A percentile compares a stretch with the other conserved stretches of the same genome.
phyloP scores from a whole-genome alignment of 2,113 vertebrate species.

The Alligator sinensis region DNA sequence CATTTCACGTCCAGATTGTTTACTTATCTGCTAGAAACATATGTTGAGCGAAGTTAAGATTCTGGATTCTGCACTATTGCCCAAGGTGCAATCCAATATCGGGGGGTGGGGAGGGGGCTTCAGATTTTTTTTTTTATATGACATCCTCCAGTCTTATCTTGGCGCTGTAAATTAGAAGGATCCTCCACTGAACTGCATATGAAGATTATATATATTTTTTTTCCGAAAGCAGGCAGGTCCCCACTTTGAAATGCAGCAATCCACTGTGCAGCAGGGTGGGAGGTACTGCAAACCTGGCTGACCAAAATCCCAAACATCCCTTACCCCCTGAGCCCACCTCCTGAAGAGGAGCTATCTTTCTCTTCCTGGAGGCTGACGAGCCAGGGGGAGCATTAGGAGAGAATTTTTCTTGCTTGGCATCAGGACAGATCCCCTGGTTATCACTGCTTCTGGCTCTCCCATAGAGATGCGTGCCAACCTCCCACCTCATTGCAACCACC shows the following conservation, averaged over 20 bases:
- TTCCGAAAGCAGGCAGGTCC: slow-evolving; percentile 88
- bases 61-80: slow-evolving; percentile 96
- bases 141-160: slow-evolving; percentile 95
- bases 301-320: no score
- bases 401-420: neutral
- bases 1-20: slow-evolving; percentile 99
- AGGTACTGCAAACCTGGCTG: neutral
- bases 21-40: slow-evolving; percentile 99
- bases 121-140: slow-evolving; percentile 86
- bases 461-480: neutral
- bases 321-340: no score
- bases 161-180: slow-evolving; percentile 93
- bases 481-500: neutral
- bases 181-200: slow-evolving; percentile 93
- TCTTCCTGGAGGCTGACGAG: neutral
- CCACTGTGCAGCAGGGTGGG: neutral
- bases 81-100: slow-evolving; percentile 95
- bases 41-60: slow-evolving; percentile 97
- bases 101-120: slow-evolving; percentile 77
- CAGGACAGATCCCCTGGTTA: fast-evolving
- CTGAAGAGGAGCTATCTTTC: neutral
- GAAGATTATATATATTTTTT: slow-evolving; percentile 86
- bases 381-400: neutral
- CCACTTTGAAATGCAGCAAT: slow-evolving; percentile 89
- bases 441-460: neutral